These are phyloP conservation scores for Coecobrya sp. DNA, from an alignment of 2,888 invertebrate species.

Conservation along the genomic window DNA sequence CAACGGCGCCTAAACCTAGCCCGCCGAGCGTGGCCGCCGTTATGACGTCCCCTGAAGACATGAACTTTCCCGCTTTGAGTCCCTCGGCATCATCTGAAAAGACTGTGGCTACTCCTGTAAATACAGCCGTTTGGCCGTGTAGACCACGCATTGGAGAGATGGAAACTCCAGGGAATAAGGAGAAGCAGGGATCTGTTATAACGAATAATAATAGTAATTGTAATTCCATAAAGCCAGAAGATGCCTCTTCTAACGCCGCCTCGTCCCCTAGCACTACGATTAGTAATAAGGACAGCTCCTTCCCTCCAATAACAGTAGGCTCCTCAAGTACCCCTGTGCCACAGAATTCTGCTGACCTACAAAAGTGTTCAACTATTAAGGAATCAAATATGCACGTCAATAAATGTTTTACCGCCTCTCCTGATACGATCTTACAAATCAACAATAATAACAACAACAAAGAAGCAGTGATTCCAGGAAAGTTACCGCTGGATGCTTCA, in stretches of 20 bases:
- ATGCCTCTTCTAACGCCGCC: neutral
- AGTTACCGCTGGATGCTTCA: neutral
- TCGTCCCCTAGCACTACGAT: neutral
- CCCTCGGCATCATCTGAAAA: constrained; percentile 65
- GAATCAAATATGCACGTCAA: neutral
- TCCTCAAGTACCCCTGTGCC: neutral
- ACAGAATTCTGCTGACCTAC: constrained; percentile 4
- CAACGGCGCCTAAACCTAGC: neutral
- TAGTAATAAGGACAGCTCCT: neutral
- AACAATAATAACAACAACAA: constrained; percentile 52
- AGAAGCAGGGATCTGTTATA: neutral
- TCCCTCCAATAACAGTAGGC: constrained; percentile 3
- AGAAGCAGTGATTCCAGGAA: neutral
- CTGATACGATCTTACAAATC: neutral
- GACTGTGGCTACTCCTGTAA: constrained; percentile 47
- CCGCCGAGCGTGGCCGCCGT: constrained; percentile 15
- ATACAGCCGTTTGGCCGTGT: constrained; percentile 69
- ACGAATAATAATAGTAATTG: neutral
- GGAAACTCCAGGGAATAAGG: constrained; percentile 29
- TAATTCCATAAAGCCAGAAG: constrained; percentile 33
- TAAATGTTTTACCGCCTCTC: neutral
- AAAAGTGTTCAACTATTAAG: constrained; percentile 55
- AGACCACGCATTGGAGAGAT: constrained; percentile 52
- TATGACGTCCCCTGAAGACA: constrained; percentile 43
- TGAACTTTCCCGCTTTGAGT: constrained; percentile 73